Percentiles rank a stretch among this genome's conserved stretches.
Evolutionary conservation across 1,140 invertebrate genomes (phyloP).

Genomic region (Drosophila burlai): DNA sequence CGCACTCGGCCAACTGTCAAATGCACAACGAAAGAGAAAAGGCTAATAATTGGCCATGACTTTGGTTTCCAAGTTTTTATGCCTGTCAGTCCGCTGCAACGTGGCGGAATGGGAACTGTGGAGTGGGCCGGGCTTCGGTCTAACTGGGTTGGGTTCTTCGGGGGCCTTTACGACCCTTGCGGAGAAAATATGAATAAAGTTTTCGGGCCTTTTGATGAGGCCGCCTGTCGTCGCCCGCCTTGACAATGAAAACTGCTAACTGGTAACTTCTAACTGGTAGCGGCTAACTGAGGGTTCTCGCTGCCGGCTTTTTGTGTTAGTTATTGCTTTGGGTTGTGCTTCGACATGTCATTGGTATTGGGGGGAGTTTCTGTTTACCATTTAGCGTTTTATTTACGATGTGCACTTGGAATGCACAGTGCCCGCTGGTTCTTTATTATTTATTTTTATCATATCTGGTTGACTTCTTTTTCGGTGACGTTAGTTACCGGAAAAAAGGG

Average conservation of each 20-base stretch:
- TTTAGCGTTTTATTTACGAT: conserved; percentile 72
- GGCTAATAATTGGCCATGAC: conserved; percentile 79
- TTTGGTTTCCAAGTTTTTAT: conserved; percentile 75
- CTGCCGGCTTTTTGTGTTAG: conserved; percentile 37
- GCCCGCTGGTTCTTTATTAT: conserved; percentile 49
- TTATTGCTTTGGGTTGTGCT: conserved; percentile 37
- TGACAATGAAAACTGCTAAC: conserved; percentile 82
- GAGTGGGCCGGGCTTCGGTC: conserved; percentile 9
- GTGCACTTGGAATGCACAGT: conserved; percentile 68
- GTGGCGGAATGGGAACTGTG: conserved; percentile 4
- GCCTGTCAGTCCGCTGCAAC: conserved; percentile 42
- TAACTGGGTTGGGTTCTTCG: conserved; percentile 18
- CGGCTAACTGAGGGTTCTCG: conserved; percentile 38
- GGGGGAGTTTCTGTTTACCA: conserved; percentile 36
- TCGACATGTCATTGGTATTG: conserved; percentile 28
- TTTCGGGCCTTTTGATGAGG: conserved; percentile 69
- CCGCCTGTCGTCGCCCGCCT: conserved; percentile 68
- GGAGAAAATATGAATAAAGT: conserved; percentile 77
- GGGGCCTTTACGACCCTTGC: conserved; percentile 40
- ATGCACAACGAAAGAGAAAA: conserved; percentile 58
- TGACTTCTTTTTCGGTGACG: conserved; percentile 42
- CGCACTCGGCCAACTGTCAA: conserved; percentile 39
- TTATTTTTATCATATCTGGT: conserved; percentile 35
- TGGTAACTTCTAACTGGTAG: conserved; percentile 26
- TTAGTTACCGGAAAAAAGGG: conserved; percentile 44